Evolutionary conservation across 2,113 vertebrate species (phyloP).

Genomic region (Callipepla squamata): DNA sequence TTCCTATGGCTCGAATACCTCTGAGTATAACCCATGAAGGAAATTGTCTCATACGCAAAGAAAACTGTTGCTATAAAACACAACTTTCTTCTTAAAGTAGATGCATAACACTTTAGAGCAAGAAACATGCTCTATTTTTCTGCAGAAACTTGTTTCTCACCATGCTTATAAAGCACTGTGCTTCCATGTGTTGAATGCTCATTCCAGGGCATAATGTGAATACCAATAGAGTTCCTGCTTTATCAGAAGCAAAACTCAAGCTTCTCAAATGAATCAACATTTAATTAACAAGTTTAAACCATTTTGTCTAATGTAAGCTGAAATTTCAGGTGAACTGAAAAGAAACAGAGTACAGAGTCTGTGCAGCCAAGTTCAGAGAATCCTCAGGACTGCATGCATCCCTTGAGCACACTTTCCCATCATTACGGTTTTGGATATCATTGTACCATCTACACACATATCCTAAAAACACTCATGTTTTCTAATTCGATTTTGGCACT

Average conservation of each 20-base stretch:
- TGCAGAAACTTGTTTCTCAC: neutral
- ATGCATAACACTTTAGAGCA: neutral
- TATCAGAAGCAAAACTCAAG: neutral
- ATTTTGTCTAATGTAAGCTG: neutral
- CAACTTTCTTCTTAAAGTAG: neutral
- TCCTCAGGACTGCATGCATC: neutral
- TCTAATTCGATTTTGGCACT: neutral
- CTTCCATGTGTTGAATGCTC: neutral
- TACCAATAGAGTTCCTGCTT: neutral
- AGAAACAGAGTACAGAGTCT: neutral
- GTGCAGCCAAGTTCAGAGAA: neutral
- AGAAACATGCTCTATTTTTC: neutral
- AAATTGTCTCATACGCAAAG: neutral
- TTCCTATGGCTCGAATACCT: neutral
- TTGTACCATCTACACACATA: neutral
- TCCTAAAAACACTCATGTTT: neutral
- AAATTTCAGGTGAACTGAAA: neutral
- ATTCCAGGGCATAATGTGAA: neutral
- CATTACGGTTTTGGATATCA: neutral
- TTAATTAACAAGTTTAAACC: neutral
- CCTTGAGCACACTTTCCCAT: neutral
- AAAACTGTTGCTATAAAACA: neutral
- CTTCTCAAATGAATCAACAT: neutral
- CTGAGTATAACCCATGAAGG: neutral
- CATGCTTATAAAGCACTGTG: fast-evolving